Evolutionary conservation across 2,797 vertebrate genomes (phyloP), one percentile per base, ranked within the genome.

Genomic region (Luscinia luscinia): DNA sequence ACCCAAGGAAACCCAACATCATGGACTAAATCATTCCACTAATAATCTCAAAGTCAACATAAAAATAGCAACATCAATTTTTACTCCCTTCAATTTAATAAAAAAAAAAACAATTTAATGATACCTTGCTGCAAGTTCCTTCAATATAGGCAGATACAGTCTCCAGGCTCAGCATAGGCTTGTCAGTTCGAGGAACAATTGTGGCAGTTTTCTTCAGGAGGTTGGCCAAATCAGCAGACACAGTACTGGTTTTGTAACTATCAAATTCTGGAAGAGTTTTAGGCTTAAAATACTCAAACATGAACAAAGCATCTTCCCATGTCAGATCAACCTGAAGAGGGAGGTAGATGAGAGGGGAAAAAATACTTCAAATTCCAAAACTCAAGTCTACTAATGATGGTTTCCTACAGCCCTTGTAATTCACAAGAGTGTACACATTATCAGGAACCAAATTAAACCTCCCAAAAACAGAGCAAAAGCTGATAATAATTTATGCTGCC

Each of bases 261-360:
- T 99, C 99, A 89, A 99, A 99, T 89, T 99, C 99, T 2, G 99
- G 99, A 80, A 99, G 98, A 4, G 99, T 98, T 97, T 99, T 99
- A 61, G 99, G 99, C 95, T 99, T 99, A 97, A 99, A 99, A 95
- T 99, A 99, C 40, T 99, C 98, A 93, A 99, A 99, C 98, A 99
- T 98, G 94, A 99, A 99, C 59, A 99, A 97, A 40, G 99, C 98
- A 21, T 99, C 99, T 52, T 97, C 98, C 99, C 99, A 99, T 27
- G 98, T 98, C 58, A 99, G 97, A 90, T 99, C 99, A 93, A 99
- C 98, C 99, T 99, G 64, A 73, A 67, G 32, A 73, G 2, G n/a
- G 45, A 90, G 9, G 49, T 9, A 82, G 49, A 81, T 8, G 28
- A 77, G 27, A 75, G 1, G 7, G 24, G 2, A 9, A 63, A 67